phyloP scores from a whole-genome alignment of 1,140 invertebrate genomes.

The Colletes latitarsis region DNA sequence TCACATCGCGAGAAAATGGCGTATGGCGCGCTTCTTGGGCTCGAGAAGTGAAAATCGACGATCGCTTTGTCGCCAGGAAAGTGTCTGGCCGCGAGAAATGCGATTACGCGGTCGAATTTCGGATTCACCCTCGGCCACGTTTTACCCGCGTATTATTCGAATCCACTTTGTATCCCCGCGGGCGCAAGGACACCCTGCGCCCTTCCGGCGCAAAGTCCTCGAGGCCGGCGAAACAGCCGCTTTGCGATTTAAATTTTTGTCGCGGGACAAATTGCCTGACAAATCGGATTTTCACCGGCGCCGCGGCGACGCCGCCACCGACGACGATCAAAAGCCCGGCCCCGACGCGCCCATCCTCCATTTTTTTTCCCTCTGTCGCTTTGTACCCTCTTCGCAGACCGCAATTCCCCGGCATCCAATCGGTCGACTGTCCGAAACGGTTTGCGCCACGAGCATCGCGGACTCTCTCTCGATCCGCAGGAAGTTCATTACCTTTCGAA shows the following conservation, averaged over 20 bases:
- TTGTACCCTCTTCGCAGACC: slow-evolving; percentile 33
- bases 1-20: slow-evolving; percentile 13
- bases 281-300: slow-evolving; percentile 75
- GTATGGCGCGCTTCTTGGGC: background rate
- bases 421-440: slow-evolving; percentile 35
- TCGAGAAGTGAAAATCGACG: slow-evolving; percentile 37
- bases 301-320: slow-evolving; percentile 32
- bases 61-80: slow-evolving; percentile 47
- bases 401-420: slow-evolving; percentile 51
- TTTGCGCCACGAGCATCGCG: slow-evolving; percentile 10
- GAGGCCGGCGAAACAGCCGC: slow-evolving; percentile 60
- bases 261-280: slow-evolving; percentile 77
- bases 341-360: slow-evolving; percentile 23
- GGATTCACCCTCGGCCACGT: slow-evolving; percentile 77
- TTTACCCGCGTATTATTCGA: slow-evolving; percentile 76
- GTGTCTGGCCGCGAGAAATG: slow-evolving; percentile 69
- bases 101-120: slow-evolving; percentile 76
- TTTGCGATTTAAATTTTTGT: slow-evolving; percentile 81
- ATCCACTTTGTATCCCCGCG: slow-evolving; percentile 75
- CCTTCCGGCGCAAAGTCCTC: slow-evolving; percentile 8
- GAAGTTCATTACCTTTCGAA: slow-evolving; percentile 4
- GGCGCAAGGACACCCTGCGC: slow-evolving; percentile 72
- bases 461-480: background rate
- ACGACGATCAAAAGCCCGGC: slow-evolving; percentile 48
- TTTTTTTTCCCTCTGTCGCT: slow-evolving; percentile 33